Percentiles rank a stretch among this genome's conserved stretches.
phyloP scores from a whole-genome alignment of 1,140 invertebrate genomes.

The Himalopsyche phryganea region DNA sequence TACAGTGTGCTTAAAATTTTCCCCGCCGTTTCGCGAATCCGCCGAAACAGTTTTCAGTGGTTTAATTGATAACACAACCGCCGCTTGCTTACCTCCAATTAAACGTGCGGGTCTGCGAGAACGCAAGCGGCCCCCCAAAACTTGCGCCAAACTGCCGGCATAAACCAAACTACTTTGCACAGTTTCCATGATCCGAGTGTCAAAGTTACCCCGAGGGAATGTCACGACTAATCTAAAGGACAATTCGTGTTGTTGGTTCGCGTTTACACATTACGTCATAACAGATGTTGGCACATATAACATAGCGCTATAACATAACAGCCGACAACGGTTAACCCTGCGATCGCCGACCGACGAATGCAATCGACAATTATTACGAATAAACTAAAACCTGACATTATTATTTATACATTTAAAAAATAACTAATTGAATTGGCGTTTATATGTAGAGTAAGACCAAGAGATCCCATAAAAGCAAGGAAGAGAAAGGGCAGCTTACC shows the following conservation, averaged over 20 bases:
- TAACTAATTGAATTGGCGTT: too few relatives aligned
- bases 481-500: too few relatives aligned
- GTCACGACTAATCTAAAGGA: constrained; percentile 24
- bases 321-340: neutral
- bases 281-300: neutral
- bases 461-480: too few relatives aligned
- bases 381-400: too few relatives aligned
- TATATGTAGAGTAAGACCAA: too few relatives aligned
- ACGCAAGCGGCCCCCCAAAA: too few relatives aligned
- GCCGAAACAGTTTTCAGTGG: too few relatives aligned
- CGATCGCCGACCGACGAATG: neutral
- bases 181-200: constrained; percentile 15
- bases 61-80: too few relatives aligned
- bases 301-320: neutral
- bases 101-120: neutral
- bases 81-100: constrained; percentile 1
- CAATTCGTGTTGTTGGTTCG: constrained; percentile 7
- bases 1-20: too few relatives aligned
- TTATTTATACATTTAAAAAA: too few relatives aligned
- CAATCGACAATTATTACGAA: too few relatives aligned
- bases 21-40: too few relatives aligned
- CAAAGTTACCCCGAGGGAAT: constrained; percentile 16
- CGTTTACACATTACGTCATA: neutral
- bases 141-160: constrained; percentile 11
- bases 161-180: constrained; percentile 26